Conservation (phyloP, 2,797 vertebrate species). For the Botia kubotai region DNA sequence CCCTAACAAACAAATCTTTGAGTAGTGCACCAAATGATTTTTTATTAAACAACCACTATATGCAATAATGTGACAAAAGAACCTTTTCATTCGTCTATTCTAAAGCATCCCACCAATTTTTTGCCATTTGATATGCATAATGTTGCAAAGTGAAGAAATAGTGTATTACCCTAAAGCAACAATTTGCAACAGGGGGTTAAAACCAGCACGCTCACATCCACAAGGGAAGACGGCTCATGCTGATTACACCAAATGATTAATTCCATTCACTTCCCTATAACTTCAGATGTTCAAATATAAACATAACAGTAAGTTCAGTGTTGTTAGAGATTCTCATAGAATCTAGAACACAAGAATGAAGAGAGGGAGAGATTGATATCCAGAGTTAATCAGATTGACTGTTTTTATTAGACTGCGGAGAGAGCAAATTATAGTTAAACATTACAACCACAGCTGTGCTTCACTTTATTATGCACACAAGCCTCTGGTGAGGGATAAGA, state of each 20-base stretch:
- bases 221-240: too few relatives aligned
- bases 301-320: neutral
- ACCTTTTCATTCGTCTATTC: neutral
- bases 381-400: slow-evolving; percentile 52
- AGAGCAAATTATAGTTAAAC: slow-evolving; percentile 50
- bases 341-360: neutral
- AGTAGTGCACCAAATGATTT: too few relatives aligned
- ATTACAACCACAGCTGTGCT: slow-evolving; percentile 35
- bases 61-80: too few relatives aligned
- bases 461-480: slow-evolving; percentile 28
- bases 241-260: neutral
- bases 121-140: neutral
- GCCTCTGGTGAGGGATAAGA: slow-evolving; percentile 16
- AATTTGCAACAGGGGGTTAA: neutral
- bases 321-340: slow-evolving; percentile 27
- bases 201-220: too few relatives aligned
- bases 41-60: neutral
- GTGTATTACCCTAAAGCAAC: neutral
- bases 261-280: neutral
- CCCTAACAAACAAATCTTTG: too few relatives aligned
- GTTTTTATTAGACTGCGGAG: slow-evolving; percentile 51
- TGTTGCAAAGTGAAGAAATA: neutral
- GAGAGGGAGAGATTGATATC: slow-evolving; percentile 31
- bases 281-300: neutral
- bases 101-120: neutral